These are phyloP conservation scores for Manduca sexta DNA, from an alignment of 1,140 invertebrate genomes.

Conservation along the genomic window DNA sequence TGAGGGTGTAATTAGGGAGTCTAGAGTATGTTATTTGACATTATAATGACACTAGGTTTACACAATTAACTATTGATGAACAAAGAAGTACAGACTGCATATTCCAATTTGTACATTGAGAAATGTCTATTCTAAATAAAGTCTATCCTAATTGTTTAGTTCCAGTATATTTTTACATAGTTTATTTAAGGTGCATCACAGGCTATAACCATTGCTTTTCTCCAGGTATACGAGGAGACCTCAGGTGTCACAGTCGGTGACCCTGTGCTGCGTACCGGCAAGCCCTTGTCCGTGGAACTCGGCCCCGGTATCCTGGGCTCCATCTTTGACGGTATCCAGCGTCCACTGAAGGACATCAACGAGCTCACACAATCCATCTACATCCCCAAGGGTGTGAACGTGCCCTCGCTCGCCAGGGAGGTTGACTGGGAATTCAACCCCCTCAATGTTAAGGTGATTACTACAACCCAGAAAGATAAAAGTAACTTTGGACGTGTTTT, in stretches of 20 bases:
- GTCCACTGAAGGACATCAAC: conserved; percentile 97
- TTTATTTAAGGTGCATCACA: too few relatives aligned
- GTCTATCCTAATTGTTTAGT: too few relatives aligned
- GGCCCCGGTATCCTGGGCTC: conserved; percentile 99
- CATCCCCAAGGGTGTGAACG: conserved; percentile 99
- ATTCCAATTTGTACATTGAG: too few relatives aligned
- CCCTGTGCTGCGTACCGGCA: conserved; percentile 97
- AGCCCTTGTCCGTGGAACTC: conserved; percentile 97
- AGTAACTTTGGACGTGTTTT: neutral
- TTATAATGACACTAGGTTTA: too few relatives aligned
- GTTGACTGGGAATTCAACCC: conserved; percentile 96
- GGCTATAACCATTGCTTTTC: neutral
- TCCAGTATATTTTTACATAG: too few relatives aligned
- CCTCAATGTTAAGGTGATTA: conserved; percentile 80
- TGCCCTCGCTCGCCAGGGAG: conserved; percentile 89
- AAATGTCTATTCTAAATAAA: too few relatives aligned
- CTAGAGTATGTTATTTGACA: too few relatives aligned
- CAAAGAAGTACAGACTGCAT: too few relatives aligned
- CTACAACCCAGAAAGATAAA: neutral
- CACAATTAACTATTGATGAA: too few relatives aligned
- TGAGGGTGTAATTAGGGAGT: too few relatives aligned
- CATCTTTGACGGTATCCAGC: conserved; percentile 99
- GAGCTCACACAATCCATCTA: conserved; percentile 97
- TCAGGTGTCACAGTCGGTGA: conserved; percentile 99
- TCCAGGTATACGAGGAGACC: conserved; percentile 98